Conservation (phyloP, 2,113 vertebrate species). For the Orthonyx spaldingii region DNA sequence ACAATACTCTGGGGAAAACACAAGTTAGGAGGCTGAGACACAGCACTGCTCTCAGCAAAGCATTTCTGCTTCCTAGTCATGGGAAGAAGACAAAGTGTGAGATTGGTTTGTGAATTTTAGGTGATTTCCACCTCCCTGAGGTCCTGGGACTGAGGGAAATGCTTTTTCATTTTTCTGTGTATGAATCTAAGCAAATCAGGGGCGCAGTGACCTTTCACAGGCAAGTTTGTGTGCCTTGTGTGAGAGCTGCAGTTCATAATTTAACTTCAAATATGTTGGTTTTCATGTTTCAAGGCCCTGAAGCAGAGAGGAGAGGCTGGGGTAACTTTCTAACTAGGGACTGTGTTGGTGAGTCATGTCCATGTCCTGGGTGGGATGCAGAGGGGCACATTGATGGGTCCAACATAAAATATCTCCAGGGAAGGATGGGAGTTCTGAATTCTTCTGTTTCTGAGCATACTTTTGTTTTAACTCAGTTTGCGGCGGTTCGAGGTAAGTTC, state of each 20-base stretch:
- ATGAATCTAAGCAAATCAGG: neutral
- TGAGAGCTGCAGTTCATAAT: neutral
- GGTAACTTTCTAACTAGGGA: neutral
- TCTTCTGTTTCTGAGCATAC: neutral
- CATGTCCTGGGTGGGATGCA: neutral
- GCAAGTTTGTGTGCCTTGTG: neutral
- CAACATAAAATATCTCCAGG: neutral
- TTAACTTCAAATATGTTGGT: neutral
- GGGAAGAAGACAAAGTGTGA: neutral
- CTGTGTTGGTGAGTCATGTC: accelerated
- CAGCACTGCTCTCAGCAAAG: neutral
- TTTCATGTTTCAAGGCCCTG: neutral
- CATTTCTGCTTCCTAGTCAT: accelerated
- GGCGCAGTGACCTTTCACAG: neutral
- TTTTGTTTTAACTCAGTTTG: neutral
- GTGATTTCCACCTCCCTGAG: neutral
- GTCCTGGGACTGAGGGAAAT: neutral
- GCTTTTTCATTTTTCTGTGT: neutral
- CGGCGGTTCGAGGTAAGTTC: neutral
- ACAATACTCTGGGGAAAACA: neutral
- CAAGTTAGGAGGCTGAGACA: neutral
- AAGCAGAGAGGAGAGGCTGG: neutral
- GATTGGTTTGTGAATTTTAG: neutral
- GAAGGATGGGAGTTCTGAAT: neutral
- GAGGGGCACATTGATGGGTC: accelerated